These are phyloP conservation scores for Xestia rhomboidea DNA, from an alignment of 2,888 invertebrate genomes.

Conservation along the genomic window DNA sequence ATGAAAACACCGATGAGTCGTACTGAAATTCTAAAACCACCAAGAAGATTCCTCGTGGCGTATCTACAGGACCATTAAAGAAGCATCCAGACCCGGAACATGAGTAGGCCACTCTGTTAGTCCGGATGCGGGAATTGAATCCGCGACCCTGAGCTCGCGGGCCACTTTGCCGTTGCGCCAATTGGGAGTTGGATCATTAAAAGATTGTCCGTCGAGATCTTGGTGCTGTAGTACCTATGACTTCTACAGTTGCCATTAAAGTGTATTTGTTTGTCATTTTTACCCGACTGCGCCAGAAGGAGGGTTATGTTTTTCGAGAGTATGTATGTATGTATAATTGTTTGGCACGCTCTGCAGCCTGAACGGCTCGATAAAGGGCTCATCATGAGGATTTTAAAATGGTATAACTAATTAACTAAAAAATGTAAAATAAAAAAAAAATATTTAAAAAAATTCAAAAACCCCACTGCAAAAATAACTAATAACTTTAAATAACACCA, in stretches of 20 bases:
- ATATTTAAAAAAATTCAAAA: too few species aligned
- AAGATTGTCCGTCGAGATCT: constrained; percentile 26
- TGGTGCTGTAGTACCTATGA: constrained; percentile 23
- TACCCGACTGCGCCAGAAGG: too few species aligned
- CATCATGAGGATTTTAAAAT: too few species aligned
- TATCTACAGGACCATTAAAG: constrained; percentile 23
- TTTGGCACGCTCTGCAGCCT: too few species aligned
- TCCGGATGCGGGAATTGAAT: constrained; percentile 60
- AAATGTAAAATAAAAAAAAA: too few species aligned
- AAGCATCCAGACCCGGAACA: constrained; percentile 39
- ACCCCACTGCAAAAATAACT: too few species aligned
- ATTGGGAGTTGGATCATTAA: constrained; percentile 53
- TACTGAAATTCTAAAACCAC: background rate
- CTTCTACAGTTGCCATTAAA: background rate
- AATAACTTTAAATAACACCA: too few species aligned
- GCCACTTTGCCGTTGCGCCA: constrained; percentile 50
- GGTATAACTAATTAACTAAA: too few species aligned
- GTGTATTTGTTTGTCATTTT: background rate
- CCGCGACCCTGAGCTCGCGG: constrained; percentile 49
- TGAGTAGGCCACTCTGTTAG: constrained; percentile 23
- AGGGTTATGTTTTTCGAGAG: too few species aligned
- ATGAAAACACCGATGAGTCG: background rate
- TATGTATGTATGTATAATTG: too few species aligned
- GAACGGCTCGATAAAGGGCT: too few species aligned
- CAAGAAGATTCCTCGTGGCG: constrained; percentile 16